Conservation (phyloP, 2,113 vertebrate genomes). For the Myrmecobius fasciatus region DNA sequence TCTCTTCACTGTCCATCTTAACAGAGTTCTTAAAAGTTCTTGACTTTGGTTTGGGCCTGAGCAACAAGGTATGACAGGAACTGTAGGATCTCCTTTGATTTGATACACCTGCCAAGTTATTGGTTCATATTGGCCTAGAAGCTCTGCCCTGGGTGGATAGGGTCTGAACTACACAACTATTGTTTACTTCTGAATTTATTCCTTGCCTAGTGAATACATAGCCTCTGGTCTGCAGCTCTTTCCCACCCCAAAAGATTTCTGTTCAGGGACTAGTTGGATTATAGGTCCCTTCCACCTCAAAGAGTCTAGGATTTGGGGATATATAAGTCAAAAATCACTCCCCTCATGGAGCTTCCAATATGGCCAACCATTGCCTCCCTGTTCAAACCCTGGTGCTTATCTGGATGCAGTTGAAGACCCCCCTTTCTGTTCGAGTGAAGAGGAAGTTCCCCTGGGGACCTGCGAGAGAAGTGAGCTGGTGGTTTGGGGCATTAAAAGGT, state of each 20-base stretch:
- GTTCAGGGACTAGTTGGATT: not conserved
- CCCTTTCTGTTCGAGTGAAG: not conserved
- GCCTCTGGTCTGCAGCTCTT: not conserved
- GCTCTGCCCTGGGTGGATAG: not conserved
- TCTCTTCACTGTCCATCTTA: not conserved
- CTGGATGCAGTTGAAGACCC: not conserved
- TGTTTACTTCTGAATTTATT: not conserved
- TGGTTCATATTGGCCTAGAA: not conserved
- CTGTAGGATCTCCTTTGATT: not conserved
- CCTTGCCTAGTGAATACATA: not conserved
- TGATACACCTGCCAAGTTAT: not conserved
- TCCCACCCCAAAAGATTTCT: not conserved
- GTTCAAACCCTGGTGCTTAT: not conserved
- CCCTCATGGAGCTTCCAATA: not conserved
- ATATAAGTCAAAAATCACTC: not conserved
- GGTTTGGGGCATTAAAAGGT: not conserved
- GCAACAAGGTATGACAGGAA: not conserved
- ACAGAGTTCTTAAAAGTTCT: not conserved
- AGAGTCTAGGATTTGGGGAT: not conserved
- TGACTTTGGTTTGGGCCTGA: not conserved
- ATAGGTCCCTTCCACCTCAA: not conserved
- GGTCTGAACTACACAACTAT: not conserved
- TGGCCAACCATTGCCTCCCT: not conserved
- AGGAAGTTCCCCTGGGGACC: not conserved
- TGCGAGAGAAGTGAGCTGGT: not conserved